Evolutionary conservation across 2,113 vertebrate genomes (phyloP).

Genomic region (Onychostruthus taczanowskii): DNA sequence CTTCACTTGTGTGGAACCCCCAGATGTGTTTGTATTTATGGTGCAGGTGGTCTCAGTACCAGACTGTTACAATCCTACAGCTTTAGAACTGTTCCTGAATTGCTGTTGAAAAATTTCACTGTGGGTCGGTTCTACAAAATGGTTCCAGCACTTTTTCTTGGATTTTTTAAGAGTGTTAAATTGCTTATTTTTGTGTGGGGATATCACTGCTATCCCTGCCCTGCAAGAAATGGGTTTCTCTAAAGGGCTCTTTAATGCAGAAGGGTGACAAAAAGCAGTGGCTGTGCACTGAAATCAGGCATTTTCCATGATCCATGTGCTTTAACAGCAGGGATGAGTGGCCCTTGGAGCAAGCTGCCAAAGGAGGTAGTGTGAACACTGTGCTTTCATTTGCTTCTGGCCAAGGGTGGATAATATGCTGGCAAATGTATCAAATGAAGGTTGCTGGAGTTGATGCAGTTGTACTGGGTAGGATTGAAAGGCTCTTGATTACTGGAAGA

Average conservation of each 20-base stretch:
- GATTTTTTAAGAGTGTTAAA: neutral
- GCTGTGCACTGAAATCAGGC: neutral
- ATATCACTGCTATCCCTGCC: neutral
- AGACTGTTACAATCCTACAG: neutral
- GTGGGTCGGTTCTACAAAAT: neutral
- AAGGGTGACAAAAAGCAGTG: neutral
- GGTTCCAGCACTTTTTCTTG: neutral
- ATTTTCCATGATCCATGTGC: neutral
- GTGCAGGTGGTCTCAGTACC: neutral
- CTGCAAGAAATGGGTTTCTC: neutral
- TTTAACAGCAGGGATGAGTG: neutral
- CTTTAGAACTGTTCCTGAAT: neutral
- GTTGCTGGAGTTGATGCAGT: neutral
- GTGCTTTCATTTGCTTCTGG: neutral
- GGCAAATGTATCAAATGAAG: neutral
- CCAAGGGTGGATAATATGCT: neutral
- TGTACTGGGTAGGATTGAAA: neutral
- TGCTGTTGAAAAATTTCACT: neutral
- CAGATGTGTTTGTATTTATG: neutral
- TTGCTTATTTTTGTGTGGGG: neutral
- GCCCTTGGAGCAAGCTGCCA: neutral
- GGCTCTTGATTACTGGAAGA: neutral
- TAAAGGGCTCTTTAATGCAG: neutral
- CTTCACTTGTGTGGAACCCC: neutral
- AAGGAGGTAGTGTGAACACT: neutral